phyloP scores from a whole-genome alignment of 2,888 invertebrate species.

The Heliconius aoede region DNA sequence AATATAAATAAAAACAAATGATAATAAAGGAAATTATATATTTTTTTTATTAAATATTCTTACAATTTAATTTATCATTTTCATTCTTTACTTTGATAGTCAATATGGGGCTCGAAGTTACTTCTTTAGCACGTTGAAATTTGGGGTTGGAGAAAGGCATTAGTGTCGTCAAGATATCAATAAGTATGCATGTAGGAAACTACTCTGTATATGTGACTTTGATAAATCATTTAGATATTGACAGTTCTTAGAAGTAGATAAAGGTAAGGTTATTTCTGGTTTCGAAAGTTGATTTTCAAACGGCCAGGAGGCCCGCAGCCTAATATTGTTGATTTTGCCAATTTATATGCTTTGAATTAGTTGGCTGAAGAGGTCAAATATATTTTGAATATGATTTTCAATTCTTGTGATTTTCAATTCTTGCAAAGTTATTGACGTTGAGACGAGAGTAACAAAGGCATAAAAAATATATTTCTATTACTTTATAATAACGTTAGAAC shows the following conservation, averaged over 20 bases:
- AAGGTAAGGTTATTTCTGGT: conserved; percentile 1
- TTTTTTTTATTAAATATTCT: background rate
- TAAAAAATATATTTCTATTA: too few species aligned
- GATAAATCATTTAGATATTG: background rate
- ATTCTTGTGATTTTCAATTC: too few species aligned
- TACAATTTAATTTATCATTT: conserved; percentile 5
- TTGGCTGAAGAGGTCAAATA: background rate
- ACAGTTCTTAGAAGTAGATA: background rate
- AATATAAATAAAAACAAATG: background rate
- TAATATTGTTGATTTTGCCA: background rate
- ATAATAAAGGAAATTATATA: background rate
- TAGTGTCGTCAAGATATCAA: background rate
- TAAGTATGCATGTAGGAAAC: too few species aligned
- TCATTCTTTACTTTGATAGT: background rate
- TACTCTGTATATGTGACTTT: background rate
- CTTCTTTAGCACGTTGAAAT: background rate
- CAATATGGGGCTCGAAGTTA: background rate
- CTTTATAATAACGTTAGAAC: background rate
- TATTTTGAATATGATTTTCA: background rate
- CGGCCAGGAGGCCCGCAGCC: background rate
- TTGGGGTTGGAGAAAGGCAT: background rate
- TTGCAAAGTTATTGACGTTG: too few species aligned
- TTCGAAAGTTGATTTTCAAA: conserved; percentile 1
- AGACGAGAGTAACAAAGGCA: too few species aligned
- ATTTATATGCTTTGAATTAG: background rate